phyloP scores from a whole-genome alignment of 1,140 invertebrate species.

The Tetraneura akinire region DNA sequence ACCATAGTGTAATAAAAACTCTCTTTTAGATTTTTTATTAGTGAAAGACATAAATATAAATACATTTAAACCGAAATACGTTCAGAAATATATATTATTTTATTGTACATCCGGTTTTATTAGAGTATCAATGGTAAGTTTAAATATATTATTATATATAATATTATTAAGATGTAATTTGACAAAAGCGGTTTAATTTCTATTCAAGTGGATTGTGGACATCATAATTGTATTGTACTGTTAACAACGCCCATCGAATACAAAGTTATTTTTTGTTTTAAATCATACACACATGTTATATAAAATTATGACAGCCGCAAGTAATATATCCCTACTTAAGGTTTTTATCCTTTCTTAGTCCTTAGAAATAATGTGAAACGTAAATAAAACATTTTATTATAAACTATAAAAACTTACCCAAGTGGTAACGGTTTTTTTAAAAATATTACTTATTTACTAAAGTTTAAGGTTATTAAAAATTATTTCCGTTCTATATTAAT shows the following conservation, averaged over 20 bases:
- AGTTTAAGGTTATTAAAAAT: too few relatives aligned
- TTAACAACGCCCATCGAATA: neutral
- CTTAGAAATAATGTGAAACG: neutral
- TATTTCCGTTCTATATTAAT: too few relatives aligned
- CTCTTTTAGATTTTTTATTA: too few relatives aligned
- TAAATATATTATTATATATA: neutral
- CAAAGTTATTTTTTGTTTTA: constrained; percentile 12
- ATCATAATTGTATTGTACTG: neutral
- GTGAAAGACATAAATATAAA: too few relatives aligned
- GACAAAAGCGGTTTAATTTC: neutral
- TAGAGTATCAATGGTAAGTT: constrained; percentile 5
- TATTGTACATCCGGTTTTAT: neutral
- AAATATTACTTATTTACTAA: too few relatives aligned
- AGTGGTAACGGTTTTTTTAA: neutral
- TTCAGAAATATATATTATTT: neutral
- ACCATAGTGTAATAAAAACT: too few relatives aligned
- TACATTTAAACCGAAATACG: neutral
- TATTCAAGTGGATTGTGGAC: constrained; percentile 23
- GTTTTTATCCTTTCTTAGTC: neutral
- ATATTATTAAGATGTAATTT: constrained; percentile 2
- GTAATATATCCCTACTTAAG: constrained; percentile 27
- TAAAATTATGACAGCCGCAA: constrained; percentile 5
- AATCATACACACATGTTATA: constrained; percentile 14
- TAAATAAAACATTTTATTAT: constrained; percentile 25
- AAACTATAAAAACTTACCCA: neutral